Conservation (phyloP, 2,888 invertebrate genomes). For the Barypeithes pellucidus region DNA sequence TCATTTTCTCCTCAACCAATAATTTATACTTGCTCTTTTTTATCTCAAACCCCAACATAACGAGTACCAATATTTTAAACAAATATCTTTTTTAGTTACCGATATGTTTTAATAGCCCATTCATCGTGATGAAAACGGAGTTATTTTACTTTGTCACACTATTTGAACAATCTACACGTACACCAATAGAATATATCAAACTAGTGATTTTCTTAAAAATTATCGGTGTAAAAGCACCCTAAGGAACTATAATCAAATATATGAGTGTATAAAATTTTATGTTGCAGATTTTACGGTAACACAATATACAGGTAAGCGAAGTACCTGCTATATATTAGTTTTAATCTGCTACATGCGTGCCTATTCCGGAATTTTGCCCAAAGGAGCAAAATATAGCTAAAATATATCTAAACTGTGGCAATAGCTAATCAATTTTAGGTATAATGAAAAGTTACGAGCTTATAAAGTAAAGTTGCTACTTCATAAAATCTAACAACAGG, state of each 20-base stretch:
- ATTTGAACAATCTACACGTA: too few species aligned
- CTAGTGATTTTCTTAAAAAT: neutral
- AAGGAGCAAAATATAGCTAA: slow-evolving; percentile 42
- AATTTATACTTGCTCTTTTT: too few species aligned
- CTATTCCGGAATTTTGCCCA: slow-evolving; percentile 44
- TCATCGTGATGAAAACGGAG: too few species aligned
- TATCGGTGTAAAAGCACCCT: slow-evolving; percentile 2
- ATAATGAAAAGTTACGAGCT: slow-evolving; percentile 14
- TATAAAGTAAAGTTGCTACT: slow-evolving; percentile 15
- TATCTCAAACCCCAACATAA: too few species aligned
- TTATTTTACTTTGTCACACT: too few species aligned
- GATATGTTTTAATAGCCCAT: too few species aligned
- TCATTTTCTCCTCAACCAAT: too few species aligned
- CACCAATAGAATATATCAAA: too few species aligned
- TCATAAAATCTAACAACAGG: neutral
- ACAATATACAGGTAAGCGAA: slow-evolving; percentile 49
- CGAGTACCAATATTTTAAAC: too few species aligned
- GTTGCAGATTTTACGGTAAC: slow-evolving; percentile 40
- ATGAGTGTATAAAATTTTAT: slow-evolving; percentile 44
- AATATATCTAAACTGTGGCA: slow-evolving; percentile 45
- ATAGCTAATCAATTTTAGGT: slow-evolving; percentile 43
- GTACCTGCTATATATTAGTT: slow-evolving; percentile 47
- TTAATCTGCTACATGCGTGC: slow-evolving; percentile 50
- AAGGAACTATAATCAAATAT: slow-evolving; percentile 47
- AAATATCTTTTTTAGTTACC: too few species aligned